Base-by-base conservation (phyloP, 2,888 invertebrate genomes). In the Leptodirus hochenwartii region DNA sequence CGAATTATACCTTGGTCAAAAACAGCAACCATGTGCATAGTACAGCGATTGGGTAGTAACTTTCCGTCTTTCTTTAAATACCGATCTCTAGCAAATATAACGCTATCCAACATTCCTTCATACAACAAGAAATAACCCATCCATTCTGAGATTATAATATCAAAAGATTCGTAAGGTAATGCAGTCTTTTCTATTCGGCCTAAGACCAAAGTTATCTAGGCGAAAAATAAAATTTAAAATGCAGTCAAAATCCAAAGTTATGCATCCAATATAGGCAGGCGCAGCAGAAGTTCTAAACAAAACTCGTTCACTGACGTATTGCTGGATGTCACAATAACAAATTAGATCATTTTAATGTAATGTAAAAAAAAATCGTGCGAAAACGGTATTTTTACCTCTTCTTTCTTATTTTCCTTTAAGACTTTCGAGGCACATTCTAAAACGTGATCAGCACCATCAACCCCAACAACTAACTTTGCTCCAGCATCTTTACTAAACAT, bases 401-500 rank as follows among this genome's bases (percentile, higher is more conserved):
- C n/a, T n/a, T n/a, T n/a, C n/a, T n/a, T n/a, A n/a, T n/a, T n/a
- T n/a, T n/a, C n/a, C n/a, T n/a, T n/a, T n/a, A n/a, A n/a, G n/a
- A n/a, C n/a, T n/a, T n/a, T n/a, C n/a, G n/a, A n/a, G n/a, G n/a
- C n/a, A n/a, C n/a, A n/a, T 50, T 91, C 81, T 47, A 85, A 87
- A 37, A 96, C 78, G 37, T 98, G 85, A 43, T 90, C 85, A 0
- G 96, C 96, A 53, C 88, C 88, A 53, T 98, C 98, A 39, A 98
- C 72, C 41, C 88, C 95, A 48, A 82, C 77, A 4, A 98, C 87
- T 56, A 67, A 72, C 34, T 69, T 64, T 23, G 96, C 96, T 15
- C 93, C 95, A 13, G 93, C 88, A 47, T 82, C 75, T 8, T 91
- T 93, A 39, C 88, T 82, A 62, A 99, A 98, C 87, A 99, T 91